Base-by-base conservation (phyloP, 2,888 invertebrate species). In the Cylloceria caligata region DNA sequence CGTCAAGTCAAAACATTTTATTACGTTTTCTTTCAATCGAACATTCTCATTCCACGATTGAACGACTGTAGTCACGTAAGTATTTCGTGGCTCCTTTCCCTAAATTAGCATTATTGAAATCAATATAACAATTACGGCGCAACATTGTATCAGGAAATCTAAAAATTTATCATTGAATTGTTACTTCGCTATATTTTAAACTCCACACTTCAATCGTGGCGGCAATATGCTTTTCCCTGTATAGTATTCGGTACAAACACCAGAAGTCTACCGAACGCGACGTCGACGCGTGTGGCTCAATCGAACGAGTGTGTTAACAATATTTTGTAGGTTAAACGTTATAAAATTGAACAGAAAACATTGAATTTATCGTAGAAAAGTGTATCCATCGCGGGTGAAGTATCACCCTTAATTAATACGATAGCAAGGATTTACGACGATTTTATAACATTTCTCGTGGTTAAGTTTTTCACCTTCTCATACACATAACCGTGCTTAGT, bases 301-400 rank as follows among this genome's bases (percentile, higher is more conserved):
- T 64, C 42, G 42, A n/a, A 42, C 36, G 4, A 34, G 6, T 27
- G 34, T 42, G 21, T 11, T 39, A 39, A 13, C 24, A 3, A 21
- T 13, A 24, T n/a, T 64, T 42, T 64, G 11, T 39, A 64, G 64
- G 64, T 64, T 64, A 60, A 11, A 11, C 64, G 13, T 11, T 5
- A 6, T 13, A 21, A 7, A 21, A 24, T 39, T 62, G 0, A 9
- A 42, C 13, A 19, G 19, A 39, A 6, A 24, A 13, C 13, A 21
- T 39, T 30, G 39, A n/a, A 21, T 39, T 64, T 39, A 34, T 34
- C 19, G 16, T 9, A n/a, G 19, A 11, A 6, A 30, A n/a, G 16
- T 9, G 16, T 9, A 3, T 19, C 4, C 24, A 24, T 7, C 4
- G 0, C 3, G 21, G 9, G 21, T 21, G 21, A 49, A 1, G 9